These are phyloP conservation scores for Corythoichthys haematopterus DNA, from an alignment of 2,113 vertebrate species.

Conservation along the genomic window DNA sequence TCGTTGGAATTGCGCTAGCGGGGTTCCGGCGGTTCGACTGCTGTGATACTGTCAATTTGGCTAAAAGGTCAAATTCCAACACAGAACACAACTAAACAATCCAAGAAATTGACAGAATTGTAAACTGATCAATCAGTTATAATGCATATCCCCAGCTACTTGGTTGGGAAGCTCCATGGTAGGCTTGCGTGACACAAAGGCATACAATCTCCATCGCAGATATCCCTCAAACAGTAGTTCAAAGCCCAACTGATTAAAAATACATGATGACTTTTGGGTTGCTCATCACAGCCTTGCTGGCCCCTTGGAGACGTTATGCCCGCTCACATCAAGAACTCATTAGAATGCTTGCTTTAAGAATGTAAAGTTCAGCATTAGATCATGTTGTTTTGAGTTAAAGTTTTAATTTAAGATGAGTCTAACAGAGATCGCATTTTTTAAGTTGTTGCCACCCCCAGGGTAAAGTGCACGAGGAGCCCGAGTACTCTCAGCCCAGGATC, in stretches of 20 bases:
- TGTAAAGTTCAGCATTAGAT: constrained; percentile 27
- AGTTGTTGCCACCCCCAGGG: background rate
- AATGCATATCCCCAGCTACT: background rate
- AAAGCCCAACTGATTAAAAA: constrained; percentile 57
- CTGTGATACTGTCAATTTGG: no score
- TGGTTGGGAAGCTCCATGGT: constrained; percentile 14
- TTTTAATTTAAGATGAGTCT: constrained; percentile 24
- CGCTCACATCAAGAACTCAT: constrained; percentile 25
- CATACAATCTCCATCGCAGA: constrained; percentile 48
- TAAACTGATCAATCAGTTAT: background rate
- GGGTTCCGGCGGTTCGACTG: no score
- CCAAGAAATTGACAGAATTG: no score
- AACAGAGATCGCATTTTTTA: constrained; percentile 8
- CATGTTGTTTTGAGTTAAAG: constrained; percentile 32
- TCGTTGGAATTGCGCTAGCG: no score
- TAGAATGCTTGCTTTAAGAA: constrained; percentile 43
- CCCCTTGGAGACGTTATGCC: constrained; percentile 23
- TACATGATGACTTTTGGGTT: constrained; percentile 47
- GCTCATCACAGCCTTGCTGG: constrained; percentile 35
- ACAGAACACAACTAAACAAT: background rate
- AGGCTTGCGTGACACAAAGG: constrained; percentile 27
- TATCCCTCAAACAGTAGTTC: constrained; percentile 36
- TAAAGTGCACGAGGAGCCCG: constrained; percentile 17
- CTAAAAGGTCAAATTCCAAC: no score
- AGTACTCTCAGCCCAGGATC: constrained; percentile 9